phyloP scores from a whole-genome alignment of 2,113 vertebrate genomes.

The Telmatochromis bifrenatus region DNA sequence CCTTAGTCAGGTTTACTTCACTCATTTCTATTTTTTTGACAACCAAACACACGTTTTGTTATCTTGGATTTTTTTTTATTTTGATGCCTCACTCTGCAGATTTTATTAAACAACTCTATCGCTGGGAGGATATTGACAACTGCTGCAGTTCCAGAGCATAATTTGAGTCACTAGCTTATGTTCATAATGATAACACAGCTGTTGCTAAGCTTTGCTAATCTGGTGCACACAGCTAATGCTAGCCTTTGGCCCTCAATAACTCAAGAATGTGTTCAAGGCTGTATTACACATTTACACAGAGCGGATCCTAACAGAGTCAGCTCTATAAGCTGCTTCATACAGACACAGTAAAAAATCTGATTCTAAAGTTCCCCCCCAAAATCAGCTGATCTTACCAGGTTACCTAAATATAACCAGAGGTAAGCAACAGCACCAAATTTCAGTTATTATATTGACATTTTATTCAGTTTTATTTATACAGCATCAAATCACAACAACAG shows the following conservation, averaged over 20 bases:
- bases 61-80: background rate
- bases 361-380: background rate
- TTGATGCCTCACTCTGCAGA: background rate
- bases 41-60: background rate
- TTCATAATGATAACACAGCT: background rate
- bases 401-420: background rate
- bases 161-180: background rate
- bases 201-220: background rate
- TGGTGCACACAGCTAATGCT: background rate
- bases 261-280: background rate
- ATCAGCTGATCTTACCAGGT: background rate
- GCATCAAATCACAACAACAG: background rate
- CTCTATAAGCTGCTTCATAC: background rate
- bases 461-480: background rate
- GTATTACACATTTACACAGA: background rate
- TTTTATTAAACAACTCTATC: background rate
- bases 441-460: background rate
- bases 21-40: background rate
- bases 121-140: background rate
- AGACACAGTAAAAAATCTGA: background rate
- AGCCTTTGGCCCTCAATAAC: background rate
- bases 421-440: accelerated
- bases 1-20: background rate
- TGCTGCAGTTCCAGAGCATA: background rate
- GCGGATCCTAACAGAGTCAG: background rate